Percentiles rank a stretch among this genome's conserved stretches.
phyloP scores from a whole-genome alignment of 2,797 vertebrate species.

The Gymnodraco acuticeps region DNA sequence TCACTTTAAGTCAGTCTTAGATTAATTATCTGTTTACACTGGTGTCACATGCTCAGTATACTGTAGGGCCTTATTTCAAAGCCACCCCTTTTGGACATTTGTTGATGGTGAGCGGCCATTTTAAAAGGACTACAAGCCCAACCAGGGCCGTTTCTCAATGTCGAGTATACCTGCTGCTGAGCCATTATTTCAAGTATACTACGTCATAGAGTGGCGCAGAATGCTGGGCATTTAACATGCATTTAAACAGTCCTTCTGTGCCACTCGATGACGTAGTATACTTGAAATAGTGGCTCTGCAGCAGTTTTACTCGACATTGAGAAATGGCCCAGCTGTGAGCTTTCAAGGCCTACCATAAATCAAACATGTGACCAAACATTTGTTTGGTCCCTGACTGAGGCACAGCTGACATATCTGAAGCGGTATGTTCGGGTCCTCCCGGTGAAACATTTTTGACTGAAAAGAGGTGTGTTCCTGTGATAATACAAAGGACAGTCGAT shows the following conservation, averaged over 20 bases:
- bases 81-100: constrained; percentile 32
- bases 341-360: constrained; percentile 64
- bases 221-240: no score
- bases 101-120: constrained; percentile 44
- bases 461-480: constrained; percentile 1
- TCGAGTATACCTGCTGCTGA: no score
- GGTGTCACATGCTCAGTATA: constrained; percentile 52
- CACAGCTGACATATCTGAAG: constrained; percentile 45
- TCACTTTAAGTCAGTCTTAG: constrained; percentile 62
- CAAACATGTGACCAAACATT: constrained; percentile 46
- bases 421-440: constrained; percentile 11
- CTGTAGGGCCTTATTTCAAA: constrained; percentile 63
- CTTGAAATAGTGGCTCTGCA: no score
- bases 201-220: no score
- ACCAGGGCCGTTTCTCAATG: not conserved
- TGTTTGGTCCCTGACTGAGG: constrained; percentile 31
- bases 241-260: no score
- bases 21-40: constrained; percentile 65
- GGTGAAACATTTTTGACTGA: constrained; percentile 4
- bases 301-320: no score
- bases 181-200: no score
- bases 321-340: constrained; percentile 48
- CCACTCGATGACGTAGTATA: no score
- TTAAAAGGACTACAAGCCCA: constrained; percentile 30
- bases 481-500: not conserved